Evolutionary conservation across 2,113 vertebrate genomes (phyloP).

Genomic region (Meriones unguiculatus): DNA sequence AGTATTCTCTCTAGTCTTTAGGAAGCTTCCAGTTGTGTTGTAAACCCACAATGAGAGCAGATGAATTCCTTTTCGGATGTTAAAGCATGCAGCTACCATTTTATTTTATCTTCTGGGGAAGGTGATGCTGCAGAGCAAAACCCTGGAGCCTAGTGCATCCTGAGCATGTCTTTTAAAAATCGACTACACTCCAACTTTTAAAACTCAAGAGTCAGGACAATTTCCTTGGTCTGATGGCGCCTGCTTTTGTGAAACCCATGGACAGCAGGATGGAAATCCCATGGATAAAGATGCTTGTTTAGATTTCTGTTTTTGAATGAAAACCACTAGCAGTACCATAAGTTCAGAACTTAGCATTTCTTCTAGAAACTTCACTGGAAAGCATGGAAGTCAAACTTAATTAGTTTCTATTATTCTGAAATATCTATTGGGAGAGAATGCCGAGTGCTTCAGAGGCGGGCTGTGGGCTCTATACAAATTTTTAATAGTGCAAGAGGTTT

Average conservation of each 20-base stretch:
- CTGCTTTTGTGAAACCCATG: slow-evolving; percentile 81
- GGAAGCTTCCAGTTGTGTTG: slow-evolving; percentile 83
- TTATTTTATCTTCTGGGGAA: background rate
- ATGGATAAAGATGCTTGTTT: slow-evolving; percentile 79
- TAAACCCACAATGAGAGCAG: slow-evolving; percentile 74
- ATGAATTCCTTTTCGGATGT: slow-evolving; percentile 73
- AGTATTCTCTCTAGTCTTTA: slow-evolving; percentile 80
- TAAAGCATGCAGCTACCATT: slow-evolving; percentile 74
- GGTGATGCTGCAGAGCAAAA: background rate
- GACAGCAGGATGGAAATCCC: slow-evolving; percentile 77
- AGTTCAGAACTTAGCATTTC: slow-evolving; percentile 73
- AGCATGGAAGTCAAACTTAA: slow-evolving; percentile 75
- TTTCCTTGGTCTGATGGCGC: slow-evolving; percentile 79
- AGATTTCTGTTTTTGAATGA: slow-evolving; percentile 80
- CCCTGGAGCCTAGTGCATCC: background rate
- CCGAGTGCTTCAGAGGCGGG: too few relatives aligned
- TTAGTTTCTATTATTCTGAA: slow-evolving; percentile 52
- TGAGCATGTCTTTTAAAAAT: background rate
- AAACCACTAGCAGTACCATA: slow-evolving; percentile 77
- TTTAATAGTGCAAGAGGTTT: background rate
- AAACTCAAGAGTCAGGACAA: slow-evolving; percentile 80
- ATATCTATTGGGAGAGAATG: background rate
- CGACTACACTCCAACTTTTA: slow-evolving; percentile 55
- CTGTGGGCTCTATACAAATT: background rate
- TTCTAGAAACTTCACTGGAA: slow-evolving; percentile 76